These are phyloP conservation scores for Parambassis ranga DNA, from an alignment of 2,797 vertebrate species.

Conservation along the genomic window DNA sequence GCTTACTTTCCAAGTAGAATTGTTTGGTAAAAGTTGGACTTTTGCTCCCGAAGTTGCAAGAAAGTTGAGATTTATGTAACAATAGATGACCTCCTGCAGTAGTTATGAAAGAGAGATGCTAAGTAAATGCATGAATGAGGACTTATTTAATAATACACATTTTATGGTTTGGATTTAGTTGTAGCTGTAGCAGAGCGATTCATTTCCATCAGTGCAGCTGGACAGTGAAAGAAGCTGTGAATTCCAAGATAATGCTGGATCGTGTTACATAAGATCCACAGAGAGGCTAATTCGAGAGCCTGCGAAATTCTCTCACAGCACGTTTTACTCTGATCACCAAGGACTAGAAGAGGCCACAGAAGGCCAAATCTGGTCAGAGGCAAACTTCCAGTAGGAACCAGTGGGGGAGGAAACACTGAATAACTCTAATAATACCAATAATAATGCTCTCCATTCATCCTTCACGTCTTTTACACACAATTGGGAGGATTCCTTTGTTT, in stretches of 20 bases:
- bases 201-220: neutral
- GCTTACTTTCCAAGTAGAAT: conserved; percentile 36
- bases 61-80: conserved; percentile 41
- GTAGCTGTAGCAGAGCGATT: neutral
- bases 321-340: conserved; percentile 6
- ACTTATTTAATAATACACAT: conserved; percentile 20
- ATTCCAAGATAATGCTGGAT: conserved; percentile 10
- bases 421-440: neutral
- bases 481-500: too few species aligned
- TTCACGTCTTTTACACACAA: too few species aligned
- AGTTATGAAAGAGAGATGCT: conserved; percentile 25
- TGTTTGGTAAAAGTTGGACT: conserved; percentile 21
- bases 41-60: conserved; percentile 27
- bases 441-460: too few species aligned
- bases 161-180: neutral
- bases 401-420: conserved; percentile 22
- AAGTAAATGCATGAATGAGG: conserved; percentile 23
- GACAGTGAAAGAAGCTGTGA: conserved; percentile 13
- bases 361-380: conserved; percentile 33
- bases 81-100: conserved; percentile 23
- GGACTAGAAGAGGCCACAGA: neutral
- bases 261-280: conserved; percentile 36
- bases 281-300: conserved; percentile 35
- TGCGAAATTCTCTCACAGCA: conserved; percentile 23
- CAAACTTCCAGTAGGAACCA: conserved; percentile 4